These are phyloP conservation scores for Maniola hyperantus DNA, from an alignment of 2,888 invertebrate genomes.

Conservation along the genomic window DNA sequence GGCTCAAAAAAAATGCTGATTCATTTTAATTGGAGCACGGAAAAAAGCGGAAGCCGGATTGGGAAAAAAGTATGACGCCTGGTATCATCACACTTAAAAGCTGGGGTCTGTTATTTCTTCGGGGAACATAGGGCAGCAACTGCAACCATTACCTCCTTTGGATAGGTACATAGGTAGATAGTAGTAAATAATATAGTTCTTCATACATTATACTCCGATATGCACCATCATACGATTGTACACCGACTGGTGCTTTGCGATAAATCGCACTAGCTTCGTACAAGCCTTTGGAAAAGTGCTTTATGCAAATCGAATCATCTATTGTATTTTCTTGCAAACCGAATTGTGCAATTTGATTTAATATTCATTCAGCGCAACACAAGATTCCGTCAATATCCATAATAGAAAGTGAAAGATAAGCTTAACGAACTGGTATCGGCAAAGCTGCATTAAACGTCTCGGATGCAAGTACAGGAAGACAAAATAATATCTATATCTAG, in stretches of 20 bases:
- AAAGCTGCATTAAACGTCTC: constrained; percentile 46
- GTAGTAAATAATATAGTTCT: too few species aligned
- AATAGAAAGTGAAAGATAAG: constrained; percentile 59
- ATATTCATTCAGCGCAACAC: constrained; percentile 29
- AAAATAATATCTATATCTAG: constrained; percentile 60
- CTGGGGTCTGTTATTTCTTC: too few species aligned
- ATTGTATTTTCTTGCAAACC: constrained; percentile 14
- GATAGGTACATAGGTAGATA: too few species aligned
- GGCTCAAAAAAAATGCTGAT: too few species aligned
- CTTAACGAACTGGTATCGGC: constrained; percentile 62
- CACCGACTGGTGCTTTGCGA: neutral
- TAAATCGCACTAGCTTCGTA: neutral
- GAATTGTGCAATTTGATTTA: constrained; percentile 28
- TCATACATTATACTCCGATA: too few species aligned
- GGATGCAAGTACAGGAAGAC: constrained; percentile 54
- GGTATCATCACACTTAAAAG: too few species aligned
- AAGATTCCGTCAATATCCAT: constrained; percentile 39
- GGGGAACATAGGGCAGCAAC: too few species aligned
- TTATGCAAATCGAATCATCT: constrained; percentile 10
- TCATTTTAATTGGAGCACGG: too few species aligned
- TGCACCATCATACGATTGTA: too few species aligned
- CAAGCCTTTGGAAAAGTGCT: neutral
- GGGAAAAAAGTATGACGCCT: too few species aligned
- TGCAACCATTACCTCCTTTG: too few species aligned
- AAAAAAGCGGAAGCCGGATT: too few species aligned